Evolutionary conservation across 2,888 invertebrate genomes (phyloP), one percentile per base, ranked within the genome.

Genomic region (Heteromurus nitidus): DNA sequence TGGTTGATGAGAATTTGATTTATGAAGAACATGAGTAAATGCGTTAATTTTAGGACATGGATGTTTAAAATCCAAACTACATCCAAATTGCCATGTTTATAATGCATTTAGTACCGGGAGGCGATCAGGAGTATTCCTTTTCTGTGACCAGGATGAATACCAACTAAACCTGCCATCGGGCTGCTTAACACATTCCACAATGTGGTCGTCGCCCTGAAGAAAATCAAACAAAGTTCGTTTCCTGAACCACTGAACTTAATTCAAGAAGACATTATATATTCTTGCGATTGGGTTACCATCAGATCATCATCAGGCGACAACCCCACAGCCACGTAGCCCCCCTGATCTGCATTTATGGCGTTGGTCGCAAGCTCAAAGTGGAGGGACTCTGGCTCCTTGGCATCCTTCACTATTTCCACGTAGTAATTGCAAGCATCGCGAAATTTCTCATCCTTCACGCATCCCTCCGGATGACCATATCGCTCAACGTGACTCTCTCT

Each of bases 291-390:
- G 13, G 13, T 36, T 65, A 84, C 84, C 84, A 84, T 84, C 13
- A 58, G 13, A n/a, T 80, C 22, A 44, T 84, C 82, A n/a, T 73
- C 47, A n/a, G n/a, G n/a, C 5, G 84, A 84, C 22, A 84, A 26
- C 3, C 84, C 84, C n/a, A 84, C 70, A 7, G 80, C 84, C 30
- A 84, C 70, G 30, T 84, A 84, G 2, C 84, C 82, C 11, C 69
- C 60, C 13, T 20, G n/a, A n/a, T n/a, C n/a, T n/a, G n/a, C n/a
- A n/a, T n/a, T n/a, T n/a, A n/a, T n/a, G 72, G 3, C 55, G n/a
- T n/a, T n/a, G n/a, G n/a, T 13, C 0, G 70, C 64, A 2, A 82
- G 55, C n/a, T 80, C 74, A 64, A 83, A 83, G 11, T 72, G 55
- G 0, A 73, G 18, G 16, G 7, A 0, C n/a, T 50, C 9, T 1